phyloP scores from a whole-genome alignment of 2,113 vertebrate species.

The Patagioenas fasciata region DNA sequence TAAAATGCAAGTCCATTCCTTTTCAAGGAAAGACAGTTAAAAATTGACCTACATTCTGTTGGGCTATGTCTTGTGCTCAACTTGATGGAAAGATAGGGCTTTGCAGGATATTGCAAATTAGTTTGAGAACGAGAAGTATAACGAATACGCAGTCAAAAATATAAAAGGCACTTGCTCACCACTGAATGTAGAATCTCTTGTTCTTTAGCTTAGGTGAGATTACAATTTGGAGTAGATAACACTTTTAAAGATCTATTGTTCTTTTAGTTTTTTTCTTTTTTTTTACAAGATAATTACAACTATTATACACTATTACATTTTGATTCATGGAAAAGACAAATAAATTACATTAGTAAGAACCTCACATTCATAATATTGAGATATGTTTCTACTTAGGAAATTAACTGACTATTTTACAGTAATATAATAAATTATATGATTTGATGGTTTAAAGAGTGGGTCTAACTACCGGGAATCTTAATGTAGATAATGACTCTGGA shows the following conservation, averaged over 20 bases:
- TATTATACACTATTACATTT: slow-evolving; percentile 44
- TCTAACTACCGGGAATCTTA: not conserved
- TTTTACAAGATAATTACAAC: slow-evolving; percentile 56
- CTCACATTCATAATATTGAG: slow-evolving; percentile 61
- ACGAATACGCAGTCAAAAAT: not conserved
- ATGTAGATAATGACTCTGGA: not conserved
- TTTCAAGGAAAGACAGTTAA: slow-evolving; percentile 15
- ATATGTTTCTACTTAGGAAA: slow-evolving; percentile 39
- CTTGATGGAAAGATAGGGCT: not conserved
- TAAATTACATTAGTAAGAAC: slow-evolving; percentile 29
- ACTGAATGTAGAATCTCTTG: not conserved
- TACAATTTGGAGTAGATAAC: slow-evolving; percentile 2
- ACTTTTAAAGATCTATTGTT: slow-evolving; percentile 23
- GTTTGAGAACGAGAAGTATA: not conserved
- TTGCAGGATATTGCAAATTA: not conserved
- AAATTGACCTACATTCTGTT: slow-evolving; percentile 57
- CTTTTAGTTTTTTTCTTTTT: not conserved
- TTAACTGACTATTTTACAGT: slow-evolving; percentile 20
- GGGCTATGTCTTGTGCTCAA: not conserved
- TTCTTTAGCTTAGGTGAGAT: slow-evolving; percentile 27
- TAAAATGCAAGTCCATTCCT: not conserved
- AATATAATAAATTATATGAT: slow-evolving; percentile 12
- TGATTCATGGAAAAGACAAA: slow-evolving; percentile 56
- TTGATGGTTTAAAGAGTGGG: not conserved
- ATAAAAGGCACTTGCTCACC: not conserved